Conservation (phyloP, 2,797 vertebrate genomes). For the Mus minutoides region DNA sequence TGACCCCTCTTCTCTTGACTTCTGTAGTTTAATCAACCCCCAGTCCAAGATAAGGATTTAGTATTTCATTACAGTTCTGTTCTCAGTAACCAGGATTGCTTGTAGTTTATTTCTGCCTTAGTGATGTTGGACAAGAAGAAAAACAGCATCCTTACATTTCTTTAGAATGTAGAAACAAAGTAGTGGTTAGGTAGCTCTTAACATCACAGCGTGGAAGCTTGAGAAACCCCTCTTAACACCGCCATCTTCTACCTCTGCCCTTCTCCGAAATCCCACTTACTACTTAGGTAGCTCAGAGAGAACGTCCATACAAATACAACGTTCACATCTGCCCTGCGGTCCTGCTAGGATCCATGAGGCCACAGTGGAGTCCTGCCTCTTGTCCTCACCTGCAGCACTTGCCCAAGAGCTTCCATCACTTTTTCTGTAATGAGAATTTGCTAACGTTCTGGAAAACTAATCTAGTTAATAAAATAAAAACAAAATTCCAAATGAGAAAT, state of each 20-base stretch:
- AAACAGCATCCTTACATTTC: constrained; percentile 76
- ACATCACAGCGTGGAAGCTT: constrained; percentile 79
- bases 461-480: constrained; percentile 67
- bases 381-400: constrained; percentile 51
- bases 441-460: constrained; percentile 66
- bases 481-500: constrained; percentile 59
- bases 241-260: constrained; percentile 86
- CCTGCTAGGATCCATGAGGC: constrained; percentile 57
- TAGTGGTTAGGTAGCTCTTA: constrained; percentile 85
- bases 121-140: constrained; percentile 68
- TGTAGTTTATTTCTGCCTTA: constrained; percentile 79
- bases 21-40: constrained; percentile 74
- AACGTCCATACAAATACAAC: constrained; percentile 38
- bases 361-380: constrained; percentile 47
- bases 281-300: constrained; percentile 66
- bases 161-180: constrained; percentile 82
- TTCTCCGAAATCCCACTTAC: constrained; percentile 60
- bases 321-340: constrained; percentile 60
- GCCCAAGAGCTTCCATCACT: constrained; percentile 74
- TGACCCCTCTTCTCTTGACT: constrained; percentile 59
- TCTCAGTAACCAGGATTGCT: constrained; percentile 77
- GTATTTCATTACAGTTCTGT: constrained; percentile 57
- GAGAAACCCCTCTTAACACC: constrained; percentile 79
- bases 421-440: constrained; percentile 69
- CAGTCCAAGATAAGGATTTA: constrained; percentile 54